Base-by-base conservation (phyloP, 2,888 invertebrate species). In the Drosophila infuscata region DNA sequence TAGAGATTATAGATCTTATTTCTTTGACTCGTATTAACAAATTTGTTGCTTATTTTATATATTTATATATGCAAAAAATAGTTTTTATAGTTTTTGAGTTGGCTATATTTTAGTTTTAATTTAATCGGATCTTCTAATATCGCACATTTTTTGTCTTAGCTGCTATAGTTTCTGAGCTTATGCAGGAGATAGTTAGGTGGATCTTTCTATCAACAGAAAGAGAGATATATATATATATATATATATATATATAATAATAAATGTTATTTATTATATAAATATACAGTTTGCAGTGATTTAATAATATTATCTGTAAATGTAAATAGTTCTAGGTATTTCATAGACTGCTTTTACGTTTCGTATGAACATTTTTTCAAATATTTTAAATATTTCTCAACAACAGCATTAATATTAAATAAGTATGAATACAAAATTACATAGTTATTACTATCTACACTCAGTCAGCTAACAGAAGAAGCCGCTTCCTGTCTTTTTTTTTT, bases 351-450 rank as follows among this genome's bases (percentile, higher is more conserved):
- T 20, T 15, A 4, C 20, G 49, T 30, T 49, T 20, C 15, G n/a
- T 9, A 17, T 41, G n/a, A 41, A n/a, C 41, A 8, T 41, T 20
- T 46, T 3, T 1, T 46, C 6, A 46, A 7, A 8, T 15, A 20
- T 20, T 20, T 20, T 0, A 8, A 4, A 29, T 17, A n/a, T 38
- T n/a, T 38, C 17, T 29, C 4, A 12, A 12, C 6, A 35, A 7
- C 3, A 17, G 2, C 15, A 53, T 20, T 0, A 54, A 11, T 7
- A 15, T 7, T 4, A 46, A 15, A 46, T 46, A 79, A 62, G 62
- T 79, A 73, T 43, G 63, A 25, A 70, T 53, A 33, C 61, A 38
- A 46, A 20, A 36, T 20, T 12, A 29, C 32, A 36, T n/a, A 25
- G 5, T 48, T 32, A 38, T 9, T 41, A 36, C 46, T 53, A 41